phyloP scores from a whole-genome alignment of 2,888 invertebrate species.

The Ganaspis brasiliensis region DNA sequence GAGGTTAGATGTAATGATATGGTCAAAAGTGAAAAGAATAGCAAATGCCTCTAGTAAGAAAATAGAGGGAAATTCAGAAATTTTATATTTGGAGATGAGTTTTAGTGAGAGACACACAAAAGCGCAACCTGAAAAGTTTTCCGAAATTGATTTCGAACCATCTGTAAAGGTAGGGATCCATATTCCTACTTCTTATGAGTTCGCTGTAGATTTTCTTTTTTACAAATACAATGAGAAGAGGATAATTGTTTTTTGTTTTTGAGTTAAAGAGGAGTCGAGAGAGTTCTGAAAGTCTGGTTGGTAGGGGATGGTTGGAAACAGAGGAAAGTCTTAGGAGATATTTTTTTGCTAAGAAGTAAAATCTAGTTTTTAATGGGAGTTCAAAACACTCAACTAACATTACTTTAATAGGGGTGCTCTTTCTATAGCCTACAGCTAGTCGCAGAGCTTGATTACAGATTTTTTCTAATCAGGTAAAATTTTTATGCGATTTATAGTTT shows the following conservation, averaged over 20 bases:
- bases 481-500: background rate
- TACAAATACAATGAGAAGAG: background rate
- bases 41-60: background rate
- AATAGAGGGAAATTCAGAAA: background rate
- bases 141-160: slow-evolving; percentile 44
- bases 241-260: background rate
- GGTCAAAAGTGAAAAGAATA: background rate
- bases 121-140: slow-evolving; percentile 38
- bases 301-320: background rate
- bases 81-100: background rate
- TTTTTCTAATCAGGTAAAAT: background rate
- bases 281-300: background rate
- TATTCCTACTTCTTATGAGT: background rate
- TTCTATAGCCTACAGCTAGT: background rate
- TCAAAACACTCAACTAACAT: background rate
- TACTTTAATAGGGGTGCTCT: background rate
- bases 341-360: background rate
- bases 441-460: background rate
- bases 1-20: background rate
- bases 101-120: background rate
- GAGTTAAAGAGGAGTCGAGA: too few relatives aligned
- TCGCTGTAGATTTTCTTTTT: background rate
- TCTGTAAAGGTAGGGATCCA: slow-evolving; percentile 42
- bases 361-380: background rate
- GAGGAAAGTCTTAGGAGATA: background rate